Evolutionary conservation across 2,113 vertebrate genomes (phyloP), one percentile per base, ranked within the genome.

Genomic region (Chamaea fasciata): DNA sequence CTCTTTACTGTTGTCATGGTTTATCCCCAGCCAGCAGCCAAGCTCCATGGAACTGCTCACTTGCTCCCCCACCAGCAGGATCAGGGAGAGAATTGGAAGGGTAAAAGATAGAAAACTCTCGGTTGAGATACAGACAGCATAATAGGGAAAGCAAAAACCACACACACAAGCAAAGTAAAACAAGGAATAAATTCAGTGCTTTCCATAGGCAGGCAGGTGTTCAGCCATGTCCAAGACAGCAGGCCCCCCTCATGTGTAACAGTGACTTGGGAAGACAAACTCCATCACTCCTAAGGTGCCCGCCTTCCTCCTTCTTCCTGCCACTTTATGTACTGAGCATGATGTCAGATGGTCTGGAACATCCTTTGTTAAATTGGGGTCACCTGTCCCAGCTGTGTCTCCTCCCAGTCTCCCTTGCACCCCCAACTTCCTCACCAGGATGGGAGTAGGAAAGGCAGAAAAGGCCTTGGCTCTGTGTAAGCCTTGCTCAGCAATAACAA

Each of bases 401-500:
- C 41, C 26, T 35, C 41, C 17, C 41, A 31, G 0, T 3, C 17
- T 76, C 26, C 21, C 21, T 0, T 27, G 11, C 14, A 27, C 1
- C 4, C 5, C 41, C 21, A 35, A 0, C 0, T 3, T 69, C 23
- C 69, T 46, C 9, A 1, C 7, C 37, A 59, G 12, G 0, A 0
- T 21, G 28, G n/a, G n/a, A 47, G 30, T 2, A 35, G 39, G 18
- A 41, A 68, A 31, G 2, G 20, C 46, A 53, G 24, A 47, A 39
- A 31, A n/a, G 62, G 20, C n/a, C 30, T 47, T 47, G 39, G 21
- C 41, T 76, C 6, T 27, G 9, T n/a, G n/a, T 5, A 16, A 41
- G 1, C 11, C 0, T 11, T 1, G 1, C 24, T 75, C 78, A 41
- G n/a, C 26, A 83, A 23, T 62, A 62, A 69, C 12, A 55, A 22